A percentile compares a stretch with the other conserved stretches of the same genome.
Conservation (phyloP, 2,797 vertebrate species). For the Spinus pinus region DNA sequence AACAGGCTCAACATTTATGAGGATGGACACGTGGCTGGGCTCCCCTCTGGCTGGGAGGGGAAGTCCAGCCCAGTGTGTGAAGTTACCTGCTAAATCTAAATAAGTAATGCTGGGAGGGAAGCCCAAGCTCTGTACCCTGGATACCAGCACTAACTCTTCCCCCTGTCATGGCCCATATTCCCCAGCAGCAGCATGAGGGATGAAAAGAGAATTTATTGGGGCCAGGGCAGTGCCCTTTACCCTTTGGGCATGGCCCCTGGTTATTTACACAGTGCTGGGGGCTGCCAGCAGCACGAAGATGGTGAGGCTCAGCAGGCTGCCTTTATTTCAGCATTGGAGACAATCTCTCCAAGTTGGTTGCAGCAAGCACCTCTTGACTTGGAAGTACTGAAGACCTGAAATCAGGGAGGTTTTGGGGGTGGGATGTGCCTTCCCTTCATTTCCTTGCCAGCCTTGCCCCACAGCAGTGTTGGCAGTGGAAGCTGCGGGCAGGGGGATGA, state of each 20-base stretch:
- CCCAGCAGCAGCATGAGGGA: background rate
- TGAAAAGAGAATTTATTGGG: background rate
- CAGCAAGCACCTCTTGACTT: background rate
- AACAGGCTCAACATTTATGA: background rate
- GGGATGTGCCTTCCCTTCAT: background rate
- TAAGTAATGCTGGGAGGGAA: background rate
- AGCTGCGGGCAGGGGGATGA: background rate
- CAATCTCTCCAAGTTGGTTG: no score
- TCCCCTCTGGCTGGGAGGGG: background rate
- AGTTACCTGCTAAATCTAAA: background rate
- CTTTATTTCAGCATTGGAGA: background rate
- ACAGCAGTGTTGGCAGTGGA: rapidly evolving
- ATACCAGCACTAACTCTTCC: background rate
- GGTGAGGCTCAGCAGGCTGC: background rate
- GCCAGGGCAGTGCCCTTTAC: background rate
- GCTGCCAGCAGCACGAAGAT: background rate
- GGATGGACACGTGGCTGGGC: background rate
- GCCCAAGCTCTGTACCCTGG: background rate
- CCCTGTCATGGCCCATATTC: background rate
- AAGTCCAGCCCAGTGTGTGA: background rate
- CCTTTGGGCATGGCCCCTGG: background rate
- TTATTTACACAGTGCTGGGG: background rate
- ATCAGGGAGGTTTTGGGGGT: background rate
- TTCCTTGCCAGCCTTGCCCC: background rate
- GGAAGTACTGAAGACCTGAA: background rate